phyloP scores from a whole-genome alignment of 2,113 vertebrate species.

The Sardina pilchardus region DNA sequence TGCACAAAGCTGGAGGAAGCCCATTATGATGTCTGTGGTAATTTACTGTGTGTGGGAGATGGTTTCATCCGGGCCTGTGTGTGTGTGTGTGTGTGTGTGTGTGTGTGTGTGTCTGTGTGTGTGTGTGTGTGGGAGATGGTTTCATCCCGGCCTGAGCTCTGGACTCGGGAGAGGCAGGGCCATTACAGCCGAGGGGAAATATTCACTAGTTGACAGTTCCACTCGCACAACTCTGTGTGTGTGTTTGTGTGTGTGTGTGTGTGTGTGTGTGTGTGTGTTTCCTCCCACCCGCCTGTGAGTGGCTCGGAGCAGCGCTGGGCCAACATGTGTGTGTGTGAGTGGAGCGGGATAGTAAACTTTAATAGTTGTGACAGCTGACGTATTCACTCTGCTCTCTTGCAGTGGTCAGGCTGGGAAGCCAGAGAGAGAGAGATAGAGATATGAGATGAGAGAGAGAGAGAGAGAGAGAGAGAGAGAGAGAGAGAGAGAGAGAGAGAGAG shows the following conservation, averaged over 20 bases:
- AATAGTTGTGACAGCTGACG: constrained; percentile 3
- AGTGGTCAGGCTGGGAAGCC: background rate
- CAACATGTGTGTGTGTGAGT: background rate
- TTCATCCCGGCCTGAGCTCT: background rate
- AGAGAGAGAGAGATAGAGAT: too few species aligned
- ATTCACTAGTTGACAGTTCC: background rate
- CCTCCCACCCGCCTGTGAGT: too few species aligned
- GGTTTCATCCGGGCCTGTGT: background rate
- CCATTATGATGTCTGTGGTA: background rate
- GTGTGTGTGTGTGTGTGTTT: background rate
- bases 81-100: too few species aligned
- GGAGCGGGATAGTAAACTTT: background rate
- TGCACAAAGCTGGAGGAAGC: background rate
- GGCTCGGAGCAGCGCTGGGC: background rate
- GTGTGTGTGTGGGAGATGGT: too few species aligned
- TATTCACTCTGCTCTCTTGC: background rate
- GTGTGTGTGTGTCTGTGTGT: too few species aligned
- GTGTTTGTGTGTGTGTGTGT: background rate
- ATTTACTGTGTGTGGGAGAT: constrained; percentile 16
- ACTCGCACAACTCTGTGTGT: background rate
- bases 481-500: too few species aligned
- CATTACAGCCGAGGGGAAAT: background rate
- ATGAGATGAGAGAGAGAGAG: too few species aligned
- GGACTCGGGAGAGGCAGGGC: background rate
- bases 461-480: too few species aligned